Conservation (phyloP, 92 coral and sea anemone species). For the Porites divaricata region DNA sequence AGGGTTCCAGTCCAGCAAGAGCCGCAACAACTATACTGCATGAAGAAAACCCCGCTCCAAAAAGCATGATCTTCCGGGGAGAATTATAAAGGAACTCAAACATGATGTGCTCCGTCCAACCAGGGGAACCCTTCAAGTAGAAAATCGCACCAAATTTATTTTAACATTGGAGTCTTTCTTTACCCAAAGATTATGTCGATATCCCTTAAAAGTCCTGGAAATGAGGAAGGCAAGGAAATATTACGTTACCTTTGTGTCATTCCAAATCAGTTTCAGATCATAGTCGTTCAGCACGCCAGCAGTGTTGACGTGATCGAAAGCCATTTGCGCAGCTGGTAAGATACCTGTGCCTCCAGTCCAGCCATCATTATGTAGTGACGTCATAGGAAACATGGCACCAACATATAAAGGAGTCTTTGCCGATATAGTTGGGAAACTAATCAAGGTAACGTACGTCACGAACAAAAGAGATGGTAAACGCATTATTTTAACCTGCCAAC, state of each 20-base stretch:
- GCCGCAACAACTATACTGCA: conserved; percentile 87
- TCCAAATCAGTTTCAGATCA: conserved; percentile 79
- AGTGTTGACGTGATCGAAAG: conserved; percentile 75
- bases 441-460: background rate
- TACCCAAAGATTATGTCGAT: no score
- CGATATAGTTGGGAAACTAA: background rate
- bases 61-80: conserved; percentile 77
- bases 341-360: conserved; percentile 92
- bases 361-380: conserved; percentile 57
- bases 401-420: conserved; percentile 78
- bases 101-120: conserved; percentile 73
- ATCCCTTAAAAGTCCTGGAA: background rate
- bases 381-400: conserved; percentile 85
- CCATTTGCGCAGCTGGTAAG: conserved; percentile 83
- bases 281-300: conserved; percentile 67
- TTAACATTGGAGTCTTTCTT: no score
- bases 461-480: background rate
- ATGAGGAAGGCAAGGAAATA: background rate
- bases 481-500: conserved; percentile 4
- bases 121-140: conserved; percentile 69
- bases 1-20: conserved; percentile 75
- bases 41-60: conserved; percentile 89
- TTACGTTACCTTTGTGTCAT: conserved; percentile 74
- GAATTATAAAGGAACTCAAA: conserved; percentile 69
- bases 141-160: background rate